Conservation (phyloP, 1,140 invertebrate species). For the Asbolus verrucosus region DNA sequence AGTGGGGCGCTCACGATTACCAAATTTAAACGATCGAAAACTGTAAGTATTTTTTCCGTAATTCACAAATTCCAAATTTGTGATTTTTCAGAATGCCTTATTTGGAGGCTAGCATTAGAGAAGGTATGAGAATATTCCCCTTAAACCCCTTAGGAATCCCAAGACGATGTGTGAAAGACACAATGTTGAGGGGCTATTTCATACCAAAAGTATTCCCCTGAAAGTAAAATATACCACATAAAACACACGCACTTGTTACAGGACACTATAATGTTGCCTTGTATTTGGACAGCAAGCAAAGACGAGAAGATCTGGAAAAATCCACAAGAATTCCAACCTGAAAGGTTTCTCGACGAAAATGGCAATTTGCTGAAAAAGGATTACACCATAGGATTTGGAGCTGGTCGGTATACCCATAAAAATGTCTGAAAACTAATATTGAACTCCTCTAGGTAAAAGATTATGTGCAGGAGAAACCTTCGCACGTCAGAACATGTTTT, state of each 20-base stretch:
- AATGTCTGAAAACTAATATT: no score
- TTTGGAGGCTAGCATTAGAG: constrained; percentile 66
- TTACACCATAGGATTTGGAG: constrained; percentile 65
- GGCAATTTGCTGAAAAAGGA: constrained; percentile 65
- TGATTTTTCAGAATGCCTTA: constrained; percentile 65
- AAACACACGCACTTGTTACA: no score
- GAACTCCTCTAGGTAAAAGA: constrained; percentile 74
- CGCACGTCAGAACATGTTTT: constrained; percentile 75
- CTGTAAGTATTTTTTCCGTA: constrained; percentile 56
- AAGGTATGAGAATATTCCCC: constrained; percentile 66
- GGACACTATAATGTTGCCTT: constrained; percentile 64
- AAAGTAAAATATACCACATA: no score
- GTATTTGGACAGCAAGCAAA: constrained; percentile 65
- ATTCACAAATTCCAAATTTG: neutral
- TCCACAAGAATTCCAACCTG: constrained; percentile 71
- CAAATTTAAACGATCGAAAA: constrained; percentile 66
- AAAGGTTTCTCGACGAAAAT: constrained; percentile 69
- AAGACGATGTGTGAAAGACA: constrained; percentile 63
- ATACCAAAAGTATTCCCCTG: no score
- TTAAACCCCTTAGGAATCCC: constrained; percentile 66
- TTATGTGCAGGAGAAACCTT: constrained; percentile 81
- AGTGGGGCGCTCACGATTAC: constrained; percentile 65
- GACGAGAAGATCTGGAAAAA: constrained; percentile 69
- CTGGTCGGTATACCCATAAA: constrained; percentile 61
- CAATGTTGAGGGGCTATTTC: constrained; percentile 65